phyloP scores from a whole-genome alignment of 2,888 invertebrate genomes.

The Gymnosoma rotundatum region DNA sequence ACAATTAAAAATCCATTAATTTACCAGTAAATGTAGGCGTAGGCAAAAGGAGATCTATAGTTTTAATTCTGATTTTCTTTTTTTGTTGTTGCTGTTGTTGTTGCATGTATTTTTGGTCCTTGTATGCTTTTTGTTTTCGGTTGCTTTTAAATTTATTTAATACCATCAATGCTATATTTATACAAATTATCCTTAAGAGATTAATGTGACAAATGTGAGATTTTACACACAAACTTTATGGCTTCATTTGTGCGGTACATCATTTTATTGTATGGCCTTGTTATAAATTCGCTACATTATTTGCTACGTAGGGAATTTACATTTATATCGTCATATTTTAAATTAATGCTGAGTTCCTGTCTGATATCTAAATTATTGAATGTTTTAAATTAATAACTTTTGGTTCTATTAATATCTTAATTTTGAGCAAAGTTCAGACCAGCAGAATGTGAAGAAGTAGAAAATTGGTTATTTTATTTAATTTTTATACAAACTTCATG shows the following conservation, averaged over 20 bases:
- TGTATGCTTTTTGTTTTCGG: too few species aligned
- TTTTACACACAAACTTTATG: conserved; percentile 60
- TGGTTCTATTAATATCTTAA: too few species aligned
- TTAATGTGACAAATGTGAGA: conserved; percentile 62
- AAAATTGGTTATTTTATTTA: too few species aligned
- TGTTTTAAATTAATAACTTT: too few species aligned
- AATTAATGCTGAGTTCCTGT: too few species aligned
- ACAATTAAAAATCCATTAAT: conserved; percentile 80
- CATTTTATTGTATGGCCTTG: background rate
- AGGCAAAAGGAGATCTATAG: conserved; percentile 33
- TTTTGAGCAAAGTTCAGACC: too few species aligned
- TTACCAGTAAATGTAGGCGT: conserved; percentile 67
- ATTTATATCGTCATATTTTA: too few species aligned
- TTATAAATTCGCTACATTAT: background rate
- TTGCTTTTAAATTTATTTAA: conserved; percentile 61
- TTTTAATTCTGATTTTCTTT: conserved; percentile 22
- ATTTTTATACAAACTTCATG: too few species aligned
- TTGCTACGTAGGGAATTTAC: background rate
- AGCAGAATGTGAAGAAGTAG: too few species aligned
- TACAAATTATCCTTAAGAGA: conserved; percentile 60
- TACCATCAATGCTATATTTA: conserved; percentile 53
- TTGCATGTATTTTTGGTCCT: conserved; percentile 22
- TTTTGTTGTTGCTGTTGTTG: background rate
- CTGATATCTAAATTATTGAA: too few species aligned
- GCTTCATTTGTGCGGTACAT: conserved; percentile 37